A percentile compares a stretch with the other conserved stretches of the same genome.
Evolutionary conservation across 2,113 vertebrate genomes (phyloP).

Genomic region (Gadus chalcogrammus): DNA sequence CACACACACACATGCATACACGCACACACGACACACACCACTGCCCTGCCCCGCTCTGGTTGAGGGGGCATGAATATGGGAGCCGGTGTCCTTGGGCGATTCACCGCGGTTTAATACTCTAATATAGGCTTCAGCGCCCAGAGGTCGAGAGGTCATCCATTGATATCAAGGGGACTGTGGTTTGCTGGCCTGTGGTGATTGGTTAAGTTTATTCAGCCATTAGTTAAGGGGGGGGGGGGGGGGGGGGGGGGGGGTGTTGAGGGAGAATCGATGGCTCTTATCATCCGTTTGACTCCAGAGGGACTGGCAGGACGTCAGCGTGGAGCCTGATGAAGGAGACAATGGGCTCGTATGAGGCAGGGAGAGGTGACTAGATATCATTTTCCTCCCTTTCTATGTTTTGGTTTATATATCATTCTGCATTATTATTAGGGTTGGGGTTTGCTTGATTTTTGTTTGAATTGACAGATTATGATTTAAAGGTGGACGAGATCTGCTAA

Average conservation of each 20-base stretch:
- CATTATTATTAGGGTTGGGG: too few species aligned
- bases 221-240: conserved; percentile 44
- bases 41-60: neutral
- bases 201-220: conserved; percentile 64
- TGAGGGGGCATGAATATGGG: neutral
- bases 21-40: neutral
- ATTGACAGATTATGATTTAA: too few species aligned
- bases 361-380: too few species aligned
- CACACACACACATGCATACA: neutral
- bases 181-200: conserved; percentile 54
- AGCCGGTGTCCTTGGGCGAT: neutral
- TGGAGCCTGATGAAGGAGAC: neutral
- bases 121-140: conserved; percentile 7
- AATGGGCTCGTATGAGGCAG: neutral
- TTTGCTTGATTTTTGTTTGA: too few species aligned
- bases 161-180: conserved; percentile 53
- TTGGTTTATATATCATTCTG: too few species aligned
- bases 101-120: neutral
- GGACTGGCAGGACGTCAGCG: neutral
- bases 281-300: conserved; percentile 33
- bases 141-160: conserved; percentile 38
- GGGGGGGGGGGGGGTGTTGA: neutral
- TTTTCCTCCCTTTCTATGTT: too few species aligned
- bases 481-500: too few species aligned
- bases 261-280: conserved; percentile 50